Conservation (phyloP, 2,888 invertebrate genomes). For the Acleris sparsana region DNA sequence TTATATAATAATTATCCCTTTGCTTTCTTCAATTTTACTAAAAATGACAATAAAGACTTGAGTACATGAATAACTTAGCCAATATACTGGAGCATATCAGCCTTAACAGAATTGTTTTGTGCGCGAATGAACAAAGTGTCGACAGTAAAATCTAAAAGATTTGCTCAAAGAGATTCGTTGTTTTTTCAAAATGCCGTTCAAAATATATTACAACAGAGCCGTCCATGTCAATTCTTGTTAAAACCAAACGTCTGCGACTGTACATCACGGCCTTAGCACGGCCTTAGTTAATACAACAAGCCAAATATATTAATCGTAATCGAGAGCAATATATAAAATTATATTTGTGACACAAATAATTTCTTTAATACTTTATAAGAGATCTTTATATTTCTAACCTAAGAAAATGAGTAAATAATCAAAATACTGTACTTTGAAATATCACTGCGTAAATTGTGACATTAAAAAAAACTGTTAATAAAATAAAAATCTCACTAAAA, state of each 20-base stretch:
- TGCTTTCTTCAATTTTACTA: background rate
- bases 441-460: background rate
- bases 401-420: conserved; percentile 6
- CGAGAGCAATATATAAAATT: background rate
- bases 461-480: background rate
- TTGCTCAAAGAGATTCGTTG: too few relatives aligned
- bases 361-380: conserved; percentile 16
- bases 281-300: background rate
- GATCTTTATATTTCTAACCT: conserved; percentile 15
- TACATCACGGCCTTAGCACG: background rate
- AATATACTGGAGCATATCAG: too few relatives aligned
- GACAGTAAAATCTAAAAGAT: too few relatives aligned
- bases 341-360: background rate
- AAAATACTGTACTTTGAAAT: conserved; percentile 16
- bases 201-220: too few relatives aligned
- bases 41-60: too few relatives aligned
- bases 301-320: background rate
- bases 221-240: too few relatives aligned
- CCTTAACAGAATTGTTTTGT: too few relatives aligned
- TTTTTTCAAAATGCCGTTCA: too few relatives aligned
- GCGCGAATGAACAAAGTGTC: too few relatives aligned
- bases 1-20: conserved; percentile 30
- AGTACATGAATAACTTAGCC: too few relatives aligned
- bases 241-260: too few relatives aligned
- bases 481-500: background rate